These are phyloP conservation scores for Hyles euphorbiae DNA, from an alignment of 1,140 invertebrate genomes.

Conservation along the genomic window DNA sequence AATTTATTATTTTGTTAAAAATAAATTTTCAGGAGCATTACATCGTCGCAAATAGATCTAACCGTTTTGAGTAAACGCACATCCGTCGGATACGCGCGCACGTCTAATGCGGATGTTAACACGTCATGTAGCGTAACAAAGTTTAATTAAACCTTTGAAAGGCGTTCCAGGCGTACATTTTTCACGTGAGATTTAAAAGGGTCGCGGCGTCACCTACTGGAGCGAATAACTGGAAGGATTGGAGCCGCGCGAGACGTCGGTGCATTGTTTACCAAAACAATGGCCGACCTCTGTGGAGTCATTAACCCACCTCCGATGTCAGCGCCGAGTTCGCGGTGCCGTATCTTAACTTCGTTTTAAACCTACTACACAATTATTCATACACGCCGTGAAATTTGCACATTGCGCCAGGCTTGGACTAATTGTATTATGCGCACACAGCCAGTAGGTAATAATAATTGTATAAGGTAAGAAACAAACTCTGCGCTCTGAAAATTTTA, in stretches of 20 bases:
- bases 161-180: slow-evolving; percentile 38
- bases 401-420: too few relatives aligned
- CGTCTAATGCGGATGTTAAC: slow-evolving; percentile 5
- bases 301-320: slow-evolving; percentile 64
- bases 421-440: too few relatives aligned
- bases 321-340: slow-evolving; percentile 30
- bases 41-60: too few relatives aligned
- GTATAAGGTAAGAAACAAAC: too few relatives aligned
- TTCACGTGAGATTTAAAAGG: slow-evolving; percentile 49
- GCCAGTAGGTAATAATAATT: too few relatives aligned
- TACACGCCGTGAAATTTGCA: too few relatives aligned
- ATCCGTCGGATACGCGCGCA: too few relatives aligned
- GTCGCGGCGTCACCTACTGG: slow-evolving; percentile 50
- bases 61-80: too few relatives aligned
- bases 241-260: slow-evolving; percentile 42
- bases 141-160: slow-evolving; percentile 40
- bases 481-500: too few relatives aligned
- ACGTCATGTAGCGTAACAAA: slow-evolving; percentile 13
- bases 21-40: too few relatives aligned
- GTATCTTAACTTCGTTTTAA: slow-evolving; percentile 29
- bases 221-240: slow-evolving; percentile 57
- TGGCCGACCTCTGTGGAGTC: slow-evolving; percentile 65
- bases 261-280: slow-evolving; percentile 71
- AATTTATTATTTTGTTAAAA: too few relatives aligned
- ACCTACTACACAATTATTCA: slow-evolving; percentile 3